Base-by-base conservation (phyloP, 2,797 vertebrate species). In the Coranthus polyacanthus region DNA sequence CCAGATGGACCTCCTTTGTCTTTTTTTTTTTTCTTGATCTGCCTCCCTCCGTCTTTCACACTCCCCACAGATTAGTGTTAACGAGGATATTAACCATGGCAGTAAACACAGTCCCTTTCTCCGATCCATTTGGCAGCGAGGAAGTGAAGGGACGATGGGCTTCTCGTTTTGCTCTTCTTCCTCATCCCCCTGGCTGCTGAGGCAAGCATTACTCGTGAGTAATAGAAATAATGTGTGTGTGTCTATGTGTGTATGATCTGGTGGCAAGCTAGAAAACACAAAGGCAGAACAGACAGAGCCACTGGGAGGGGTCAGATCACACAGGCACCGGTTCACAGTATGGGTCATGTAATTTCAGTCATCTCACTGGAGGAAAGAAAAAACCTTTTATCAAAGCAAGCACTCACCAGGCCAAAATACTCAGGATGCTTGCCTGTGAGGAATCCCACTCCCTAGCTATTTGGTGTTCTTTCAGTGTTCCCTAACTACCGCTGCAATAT, bases 21-120 rank as follows among this genome's bases (percentile, higher is more conserved):
- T 24, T 62, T 13, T 34, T 71, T 24, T 62, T 13, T 34, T 71
- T 24, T 61, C 65, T 41, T 39, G 21, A 61, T 51, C 45, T 66
- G 45, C 32, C 38, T 61, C 51, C 63, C 41, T 58, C 63, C 12
- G 11, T 67, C 72, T 79, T 58, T 46, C 39, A 59, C 75, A 61
- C 81, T 80, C 81, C 80, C 73, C 59, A 62, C 75, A 83, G 81
- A 87, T 92, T 82, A 86, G 78, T 12, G 78, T 78, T 91, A 91
- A 92, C 29, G 72, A 91, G 82, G 77, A 83, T 72, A 88, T 90
- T 80, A 91, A 66, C 77, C 58, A 69, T 71, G 70, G 87, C 86
- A 79, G 83, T 83, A 88, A 90, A 89, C 74, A 86, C 83, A 54
- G 50, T 36, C 52, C 69, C 50, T 67, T 73, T 79, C 72, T 80